These are phyloP conservation scores for Anableps anableps DNA, from an alignment of 2,797 vertebrate species.

Conservation along the genomic window DNA sequence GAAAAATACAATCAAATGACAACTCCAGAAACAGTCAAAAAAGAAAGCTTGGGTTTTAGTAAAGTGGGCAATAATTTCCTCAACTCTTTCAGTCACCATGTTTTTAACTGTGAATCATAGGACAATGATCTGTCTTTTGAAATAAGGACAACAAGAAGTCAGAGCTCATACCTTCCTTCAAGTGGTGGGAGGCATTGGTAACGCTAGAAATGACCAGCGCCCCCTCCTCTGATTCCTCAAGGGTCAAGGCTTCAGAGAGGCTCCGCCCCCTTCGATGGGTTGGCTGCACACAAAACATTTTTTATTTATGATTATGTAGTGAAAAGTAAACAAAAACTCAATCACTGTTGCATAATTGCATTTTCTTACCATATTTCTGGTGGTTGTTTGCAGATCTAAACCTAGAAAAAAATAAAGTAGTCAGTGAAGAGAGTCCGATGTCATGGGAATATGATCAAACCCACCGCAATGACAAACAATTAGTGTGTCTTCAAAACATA, in stretches of 20 bases:
- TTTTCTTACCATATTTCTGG: slow-evolving; percentile 50
- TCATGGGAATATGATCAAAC: not conserved
- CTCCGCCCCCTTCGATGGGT: slow-evolving; percentile 71
- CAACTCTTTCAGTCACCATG: not conserved
- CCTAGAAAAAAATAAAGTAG: slow-evolving; percentile 38
- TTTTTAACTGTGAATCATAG: not conserved
- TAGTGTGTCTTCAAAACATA: not conserved
- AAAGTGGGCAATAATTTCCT: not conserved
- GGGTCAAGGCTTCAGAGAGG: slow-evolving; percentile 75
- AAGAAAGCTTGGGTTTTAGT: not conserved
- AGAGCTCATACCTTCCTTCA: slow-evolving; percentile 71
- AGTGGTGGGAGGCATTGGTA: slow-evolving; percentile 34
- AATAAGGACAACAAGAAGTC: not conserved
- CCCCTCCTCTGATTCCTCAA: slow-evolving; percentile 70
- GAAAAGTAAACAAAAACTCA: not conserved
- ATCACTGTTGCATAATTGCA: not conserved
- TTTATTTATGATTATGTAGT: not conserved
- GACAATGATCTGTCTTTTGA: not conserved
- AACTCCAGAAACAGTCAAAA: not conserved
- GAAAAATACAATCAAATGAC: not conserved
- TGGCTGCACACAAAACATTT: slow-evolving; percentile 47
- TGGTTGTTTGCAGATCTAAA: slow-evolving; percentile 31
- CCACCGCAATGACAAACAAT: not conserved
- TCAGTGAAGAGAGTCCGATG: not conserved
- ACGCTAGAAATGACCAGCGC: slow-evolving; percentile 66